A percentile compares a stretch with the other conserved stretches of the same genome.
Evolutionary conservation across 2,797 vertebrate genomes (phyloP).

Genomic region (Alca torda): DNA sequence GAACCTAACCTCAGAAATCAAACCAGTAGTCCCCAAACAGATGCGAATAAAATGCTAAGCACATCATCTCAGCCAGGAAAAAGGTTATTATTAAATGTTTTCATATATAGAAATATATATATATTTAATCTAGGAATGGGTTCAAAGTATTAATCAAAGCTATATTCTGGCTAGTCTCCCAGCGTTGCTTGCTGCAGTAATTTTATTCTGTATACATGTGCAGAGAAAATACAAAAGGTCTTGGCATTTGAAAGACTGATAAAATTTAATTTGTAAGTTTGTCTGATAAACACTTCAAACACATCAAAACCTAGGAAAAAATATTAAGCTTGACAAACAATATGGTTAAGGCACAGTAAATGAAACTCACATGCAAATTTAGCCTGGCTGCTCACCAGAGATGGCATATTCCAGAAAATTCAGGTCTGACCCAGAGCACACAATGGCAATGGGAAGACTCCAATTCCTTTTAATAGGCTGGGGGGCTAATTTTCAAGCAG

Average conservation of each 20-base stretch:
- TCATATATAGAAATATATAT: slow-evolving; percentile 35
- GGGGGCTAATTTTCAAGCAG: not conserved
- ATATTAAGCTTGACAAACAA: not conserved
- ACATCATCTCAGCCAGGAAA: not conserved
- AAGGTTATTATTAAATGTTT: slow-evolving; percentile 72
- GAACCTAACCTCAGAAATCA: slow-evolving; percentile 10
- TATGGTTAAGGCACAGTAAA: not conserved
- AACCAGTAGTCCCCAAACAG: not conserved
- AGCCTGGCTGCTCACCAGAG: not conserved
- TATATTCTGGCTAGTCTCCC: slow-evolving; percentile 12
- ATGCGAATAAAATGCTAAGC: slow-evolving; percentile 40
- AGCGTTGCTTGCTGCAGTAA: not conserved
- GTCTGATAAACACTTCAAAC: slow-evolving; percentile 59
- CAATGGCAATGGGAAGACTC: not conserved
- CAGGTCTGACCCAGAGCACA: not conserved
- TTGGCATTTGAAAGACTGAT: slow-evolving; percentile 68
- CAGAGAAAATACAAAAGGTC: slow-evolving; percentile 55
- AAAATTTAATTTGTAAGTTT: slow-evolving; percentile 69
- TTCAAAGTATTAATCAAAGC: slow-evolving; percentile 67
- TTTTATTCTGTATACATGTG: slow-evolving; percentile 38
- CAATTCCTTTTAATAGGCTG: not conserved
- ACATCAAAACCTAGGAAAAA: not conserved
- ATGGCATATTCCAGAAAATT: not conserved
- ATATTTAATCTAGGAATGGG: slow-evolving; percentile 45
- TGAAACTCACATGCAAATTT: not conserved